Evolutionary conservation across 2,113 vertebrate genomes (phyloP), one percentile per base, ranked within the genome.

Genomic region (Nycticryphes semicollaris): DNA sequence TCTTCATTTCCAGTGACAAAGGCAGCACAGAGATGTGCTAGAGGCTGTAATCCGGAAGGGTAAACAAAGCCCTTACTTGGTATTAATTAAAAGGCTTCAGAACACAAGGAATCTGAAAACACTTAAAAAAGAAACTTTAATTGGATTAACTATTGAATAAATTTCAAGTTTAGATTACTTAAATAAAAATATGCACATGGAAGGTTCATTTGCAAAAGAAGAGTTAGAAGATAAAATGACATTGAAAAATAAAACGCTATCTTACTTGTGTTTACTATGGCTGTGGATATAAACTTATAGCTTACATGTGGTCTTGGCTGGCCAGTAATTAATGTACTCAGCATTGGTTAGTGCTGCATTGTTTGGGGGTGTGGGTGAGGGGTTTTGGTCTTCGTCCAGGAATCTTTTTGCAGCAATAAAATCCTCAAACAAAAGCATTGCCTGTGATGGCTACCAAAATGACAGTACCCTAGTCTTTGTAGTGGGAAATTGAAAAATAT

Each of bases 1-100:
- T 64, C 41, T 86, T 96, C 7, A 22, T 92, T 95, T 72, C 43
- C 22, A 92, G 13, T 75, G 70, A 81, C 64, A 90, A 92, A 91
- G 64, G 41, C 41, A 48, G 10, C 2, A 6, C 18, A 37, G 50
- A 91, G 53, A 79, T 41, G 35, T 17, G 53, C 79, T 81, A n/a
- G 62, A 89, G 74, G 53, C 68, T 83, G 19, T 89, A 94, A 95
- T 91, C 72, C 88, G 51, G 57, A 84, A 80, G 24, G 20, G 14
- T 88, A 96, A 97, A 96, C 84, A 94, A 96, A 93, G 35, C n/a
- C 33, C 39, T 89, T 59, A 25, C 45, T 91, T 1, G 0, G 21
- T 79, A 76, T 75, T 95, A 92, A 87, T 96, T 96, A 84, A 86
- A 95, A 90, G 14, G 9, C 54, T 86, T 92, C 73, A 72, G 33